Conservation (phyloP, 1,140 invertebrate genomes). For the Aphelenchoides fujianensis region DNA sequence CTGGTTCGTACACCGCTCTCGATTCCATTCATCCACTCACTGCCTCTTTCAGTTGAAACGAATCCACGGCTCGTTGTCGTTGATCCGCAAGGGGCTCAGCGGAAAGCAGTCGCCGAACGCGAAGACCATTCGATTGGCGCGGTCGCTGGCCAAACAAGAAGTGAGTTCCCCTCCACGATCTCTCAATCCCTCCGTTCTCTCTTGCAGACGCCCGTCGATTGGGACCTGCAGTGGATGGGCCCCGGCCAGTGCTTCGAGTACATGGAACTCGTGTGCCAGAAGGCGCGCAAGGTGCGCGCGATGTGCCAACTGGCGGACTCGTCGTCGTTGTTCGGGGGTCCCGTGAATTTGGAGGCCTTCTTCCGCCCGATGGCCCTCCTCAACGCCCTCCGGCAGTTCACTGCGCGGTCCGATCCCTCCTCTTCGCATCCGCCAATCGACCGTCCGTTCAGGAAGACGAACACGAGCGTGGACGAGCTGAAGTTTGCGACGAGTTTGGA, state of each 20-base stretch:
- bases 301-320: constrained; percentile 61
- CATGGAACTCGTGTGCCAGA: constrained; percentile 70
- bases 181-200: constrained; percentile 17
- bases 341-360: constrained; percentile 73
- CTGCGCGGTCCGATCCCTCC: constrained; percentile 68
- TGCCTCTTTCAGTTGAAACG: constrained; percentile 62
- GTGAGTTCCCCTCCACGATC: constrained; percentile 61
- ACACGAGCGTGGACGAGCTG: constrained; percentile 70
- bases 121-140: constrained; percentile 66
- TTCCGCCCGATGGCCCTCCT: constrained; percentile 78
- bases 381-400: constrained; percentile 77
- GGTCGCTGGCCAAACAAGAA: constrained; percentile 68
- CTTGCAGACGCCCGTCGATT: constrained; percentile 72
- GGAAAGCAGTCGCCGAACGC: constrained; percentile 67
- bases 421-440: too few species aligned
- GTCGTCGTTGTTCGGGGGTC: constrained; percentile 54
- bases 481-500: constrained; percentile 65
- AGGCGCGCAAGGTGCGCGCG: constrained; percentile 66
- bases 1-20: constrained; percentile 57
- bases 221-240: constrained; percentile 76
- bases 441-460: constrained; percentile 60
- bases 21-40: too few species aligned
- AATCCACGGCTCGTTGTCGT: constrained; percentile 68
- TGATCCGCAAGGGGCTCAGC: constrained; percentile 70
- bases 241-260: constrained; percentile 74